Conservation (phyloP, 2,888 invertebrate genomes). For the Apamea anceps region DNA sequence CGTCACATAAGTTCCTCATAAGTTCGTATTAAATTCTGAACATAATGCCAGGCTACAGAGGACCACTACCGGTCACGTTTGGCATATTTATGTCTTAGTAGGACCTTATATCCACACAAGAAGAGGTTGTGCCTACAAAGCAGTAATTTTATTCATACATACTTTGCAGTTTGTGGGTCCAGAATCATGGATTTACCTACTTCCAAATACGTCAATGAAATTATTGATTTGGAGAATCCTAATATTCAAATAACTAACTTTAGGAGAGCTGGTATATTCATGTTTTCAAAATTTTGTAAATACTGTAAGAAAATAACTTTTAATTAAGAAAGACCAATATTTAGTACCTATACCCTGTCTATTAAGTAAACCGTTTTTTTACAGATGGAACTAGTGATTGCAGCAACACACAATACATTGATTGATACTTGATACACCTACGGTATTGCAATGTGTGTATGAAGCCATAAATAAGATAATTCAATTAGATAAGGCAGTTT, state of each 20-base stretch:
- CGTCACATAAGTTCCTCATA: conserved; percentile 18
- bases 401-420: no score
- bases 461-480: no score
- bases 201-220: not conserved
- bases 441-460: no score
- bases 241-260: not conserved
- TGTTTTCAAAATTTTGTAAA: not conserved
- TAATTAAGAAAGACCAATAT: no score
- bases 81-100: not conserved
- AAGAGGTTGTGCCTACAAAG: no score
- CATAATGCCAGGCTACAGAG: not conserved
- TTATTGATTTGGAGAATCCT: not conserved
- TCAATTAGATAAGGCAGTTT: no score
- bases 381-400: no score
- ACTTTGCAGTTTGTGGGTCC: not conserved
- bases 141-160: not conserved
- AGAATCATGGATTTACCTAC: not conserved
- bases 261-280: not conserved
- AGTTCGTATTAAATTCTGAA: conserved; percentile 10
- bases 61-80: conserved; percentile 27
- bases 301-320: not conserved
- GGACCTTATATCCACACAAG: not conserved
- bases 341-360: no score
- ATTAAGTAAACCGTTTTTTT: no score
- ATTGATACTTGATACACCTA: no score